Evolutionary conservation across 2,113 vertebrate species (phyloP).

Genomic region (Australoheros scitulus): DNA sequence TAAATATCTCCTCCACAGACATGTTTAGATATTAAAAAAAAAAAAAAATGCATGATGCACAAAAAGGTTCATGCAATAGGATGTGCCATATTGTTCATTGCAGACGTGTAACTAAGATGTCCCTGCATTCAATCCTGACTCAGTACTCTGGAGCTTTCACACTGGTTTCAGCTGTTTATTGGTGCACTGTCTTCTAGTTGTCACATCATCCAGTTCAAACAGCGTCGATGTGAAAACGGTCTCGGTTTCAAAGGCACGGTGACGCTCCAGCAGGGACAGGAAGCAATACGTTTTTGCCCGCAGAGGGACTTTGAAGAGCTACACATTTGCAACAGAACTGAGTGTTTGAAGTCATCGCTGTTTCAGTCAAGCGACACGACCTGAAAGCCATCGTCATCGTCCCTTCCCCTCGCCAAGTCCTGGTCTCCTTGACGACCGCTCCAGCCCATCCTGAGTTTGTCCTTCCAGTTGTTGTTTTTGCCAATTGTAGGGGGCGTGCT

Average conservation of each 20-base stretch:
- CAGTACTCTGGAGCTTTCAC: not conserved
- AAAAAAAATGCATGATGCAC: not conserved
- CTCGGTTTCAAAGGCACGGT: not conserved
- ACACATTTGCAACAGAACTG: not conserved
- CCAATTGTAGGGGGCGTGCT: not conserved
- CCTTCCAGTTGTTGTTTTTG: constrained; percentile 59
- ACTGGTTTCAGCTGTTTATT: not conserved
- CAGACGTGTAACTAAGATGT: not conserved
- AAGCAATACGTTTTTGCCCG: not conserved
- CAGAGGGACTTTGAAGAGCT: not conserved
- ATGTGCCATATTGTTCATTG: not conserved
- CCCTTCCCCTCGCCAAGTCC: not conserved
- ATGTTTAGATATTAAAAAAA: not conserved
- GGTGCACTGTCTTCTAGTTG: not conserved
- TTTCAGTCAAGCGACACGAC: constrained; percentile 66
- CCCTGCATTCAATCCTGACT: not conserved
- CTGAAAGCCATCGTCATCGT: constrained; percentile 50
- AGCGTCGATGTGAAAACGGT: not conserved
- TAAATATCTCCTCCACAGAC: not conserved
- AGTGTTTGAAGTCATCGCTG: not conserved
- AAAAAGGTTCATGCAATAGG: not conserved
- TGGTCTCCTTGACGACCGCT: not conserved
- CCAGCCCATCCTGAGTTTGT: constrained; percentile 61
- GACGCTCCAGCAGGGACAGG: not conserved
- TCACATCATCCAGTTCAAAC: not conserved